Evolutionary conservation across 2,797 vertebrate species (phyloP), one percentile per base, ranked within the genome.

Genomic region (Steatocranus sp.): DNA sequence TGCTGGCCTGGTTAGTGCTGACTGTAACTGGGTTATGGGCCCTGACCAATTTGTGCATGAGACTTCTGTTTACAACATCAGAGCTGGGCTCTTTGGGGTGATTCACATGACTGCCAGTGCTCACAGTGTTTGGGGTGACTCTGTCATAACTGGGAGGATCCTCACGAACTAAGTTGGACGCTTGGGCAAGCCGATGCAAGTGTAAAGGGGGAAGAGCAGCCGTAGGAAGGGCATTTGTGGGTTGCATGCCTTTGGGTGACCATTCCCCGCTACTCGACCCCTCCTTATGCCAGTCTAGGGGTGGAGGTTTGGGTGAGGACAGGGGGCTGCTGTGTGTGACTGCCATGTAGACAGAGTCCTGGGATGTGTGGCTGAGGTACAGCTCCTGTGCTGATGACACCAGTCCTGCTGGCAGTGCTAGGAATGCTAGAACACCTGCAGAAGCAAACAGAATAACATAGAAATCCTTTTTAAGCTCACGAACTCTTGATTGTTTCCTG

Each of bases 341-440:
- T 88, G 95, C 95, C 96, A 97, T 97, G 92, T 94, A 83, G 84
- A 93, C 88, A 51, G 91, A 87, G 94, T 96, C 96, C 95, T 95
- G 96, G 94, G 97, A 94, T 82, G 96, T 94, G 91, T 91, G 94
- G 92, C 92, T 94, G 87, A 96, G 94, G 93, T 95, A 93, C 90
- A 92, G 95, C 94, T 97, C 97, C 94, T 97, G 97, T 94, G 96
- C 94, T 87, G 97, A 96, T 92, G 97, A 97, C 91, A 96, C 96
- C 94, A 97, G 95, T 90, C 97, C 97, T 96, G 96, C 97, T 86
- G 97, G 97, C 97, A 97, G 96, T 93, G 96, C 96, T 96, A 98
- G 96, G 96, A 97, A 96, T 93, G 97, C 96, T 95, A 99, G 95
- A 95, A 98, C 96, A 97, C 97, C 99, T 99, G 86, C 23, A 79